Conservation (phyloP, 2,113 vertebrate species). For the Hemichromis elongatus region DNA sequence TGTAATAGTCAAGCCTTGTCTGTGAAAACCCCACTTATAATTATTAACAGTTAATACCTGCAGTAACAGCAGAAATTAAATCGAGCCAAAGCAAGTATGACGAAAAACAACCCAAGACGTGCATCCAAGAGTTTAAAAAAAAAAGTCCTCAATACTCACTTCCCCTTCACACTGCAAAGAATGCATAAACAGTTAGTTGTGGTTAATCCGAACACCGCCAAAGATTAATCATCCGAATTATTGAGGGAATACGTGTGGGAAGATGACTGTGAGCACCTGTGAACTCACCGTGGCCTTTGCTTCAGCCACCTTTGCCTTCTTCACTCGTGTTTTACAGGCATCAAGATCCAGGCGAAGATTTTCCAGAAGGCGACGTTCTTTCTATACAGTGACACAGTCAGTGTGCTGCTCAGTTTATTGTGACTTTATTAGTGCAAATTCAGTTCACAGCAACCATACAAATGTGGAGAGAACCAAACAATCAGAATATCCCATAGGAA, state of each 20-base stretch:
- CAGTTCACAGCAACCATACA: background rate
- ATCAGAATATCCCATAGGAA: background rate
- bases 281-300: slow-evolving; percentile 87
- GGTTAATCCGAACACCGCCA: background rate
- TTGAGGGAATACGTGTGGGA: background rate
- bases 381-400: slow-evolving; percentile 61
- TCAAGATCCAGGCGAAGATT: slow-evolving; percentile 92
- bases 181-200: slow-evolving; percentile 64
- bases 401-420: background rate
- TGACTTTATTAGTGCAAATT: background rate
- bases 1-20: background rate
- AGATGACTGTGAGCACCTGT: background rate
- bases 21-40: background rate
- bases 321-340: slow-evolving; percentile 86
- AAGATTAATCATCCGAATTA: background rate
- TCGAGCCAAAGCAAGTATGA: slow-evolving; percentile 59
- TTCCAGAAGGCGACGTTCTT: slow-evolving; percentile 87
- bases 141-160: slow-evolving; percentile 83
- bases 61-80: background rate
- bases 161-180: slow-evolving; percentile 92
- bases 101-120: slow-evolving; percentile 28
- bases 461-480: background rate
- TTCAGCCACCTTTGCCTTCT: slow-evolving; percentile 90
- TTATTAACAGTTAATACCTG: background rate
- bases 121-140: background rate